Conservation (phyloP, 1,140 invertebrate species). For the Eueides isabella region DNA sequence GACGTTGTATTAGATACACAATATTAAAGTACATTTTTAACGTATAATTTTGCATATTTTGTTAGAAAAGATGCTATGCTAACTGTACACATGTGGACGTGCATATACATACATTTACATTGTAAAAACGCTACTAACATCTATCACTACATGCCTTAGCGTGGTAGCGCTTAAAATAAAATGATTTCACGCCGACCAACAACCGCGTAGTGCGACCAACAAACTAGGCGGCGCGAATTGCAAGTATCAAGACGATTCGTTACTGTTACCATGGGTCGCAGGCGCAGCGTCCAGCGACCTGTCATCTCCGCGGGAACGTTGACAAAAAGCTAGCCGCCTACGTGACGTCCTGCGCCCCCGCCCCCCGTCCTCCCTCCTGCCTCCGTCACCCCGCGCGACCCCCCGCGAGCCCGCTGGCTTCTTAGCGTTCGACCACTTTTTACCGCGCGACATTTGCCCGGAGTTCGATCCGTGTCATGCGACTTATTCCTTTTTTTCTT, state of each 20-base stretch:
- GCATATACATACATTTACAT: too few relatives aligned
- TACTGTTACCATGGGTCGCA: constrained; percentile 57
- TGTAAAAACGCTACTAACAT: too few relatives aligned
- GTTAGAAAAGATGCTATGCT: too few relatives aligned
- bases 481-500: constrained; percentile 77
- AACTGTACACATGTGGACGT: too few relatives aligned
- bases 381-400: constrained; percentile 18
- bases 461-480: constrained; percentile 81
- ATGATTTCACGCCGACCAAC: neutral
- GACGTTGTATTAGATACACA: too few relatives aligned
- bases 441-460: constrained; percentile 81
- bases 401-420: constrained; percentile 32
- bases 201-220: neutral
- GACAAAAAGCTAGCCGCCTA: constrained; percentile 80
- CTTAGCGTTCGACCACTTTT: constrained; percentile 76
- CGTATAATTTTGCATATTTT: too few relatives aligned
- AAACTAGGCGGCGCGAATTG: constrained; percentile 48
- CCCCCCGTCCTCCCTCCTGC: neutral
- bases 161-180: neutral
- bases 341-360: constrained; percentile 73
- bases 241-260: constrained; percentile 72
- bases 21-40: too few relatives aligned
- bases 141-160: neutral
- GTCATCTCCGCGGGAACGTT: constrained; percentile 80
- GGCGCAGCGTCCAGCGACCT: constrained; percentile 76